Percentiles rank a stretch among this genome's conserved stretches.
Evolutionary conservation across 2,797 vertebrate genomes (phyloP).

Genomic region (Macrochelys suwanniensis): DNA sequence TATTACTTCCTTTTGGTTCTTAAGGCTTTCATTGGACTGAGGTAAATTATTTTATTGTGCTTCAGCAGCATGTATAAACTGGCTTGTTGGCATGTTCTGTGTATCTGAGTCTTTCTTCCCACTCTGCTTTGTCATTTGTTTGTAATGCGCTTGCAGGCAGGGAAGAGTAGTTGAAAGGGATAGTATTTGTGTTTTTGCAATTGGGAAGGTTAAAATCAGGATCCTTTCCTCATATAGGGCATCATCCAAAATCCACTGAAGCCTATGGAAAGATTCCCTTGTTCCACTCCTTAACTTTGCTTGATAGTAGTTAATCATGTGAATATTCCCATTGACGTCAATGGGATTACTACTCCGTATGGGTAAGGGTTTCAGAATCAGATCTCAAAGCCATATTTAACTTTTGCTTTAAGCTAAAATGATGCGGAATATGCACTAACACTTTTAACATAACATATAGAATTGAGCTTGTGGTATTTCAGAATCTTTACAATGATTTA

Average conservation of each 20-base stretch:
- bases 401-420: constrained; percentile 35
- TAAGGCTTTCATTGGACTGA: constrained; percentile 45
- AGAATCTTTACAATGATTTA: not conserved
- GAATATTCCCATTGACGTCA: not conserved
- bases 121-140: constrained; percentile 70
- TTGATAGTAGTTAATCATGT: not conserved
- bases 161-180: constrained; percentile 73
- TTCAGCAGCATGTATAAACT: constrained; percentile 81
- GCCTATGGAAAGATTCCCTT: constrained; percentile 39
- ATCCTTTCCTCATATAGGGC: constrained; percentile 55
- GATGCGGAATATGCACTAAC: not conserved
- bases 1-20: constrained; percentile 53
- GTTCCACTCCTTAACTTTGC: not conserved
- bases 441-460: not conserved
- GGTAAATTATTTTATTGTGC: constrained; percentile 58
- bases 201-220: constrained; percentile 64
- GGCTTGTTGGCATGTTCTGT: constrained; percentile 65
- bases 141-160: constrained; percentile 66
- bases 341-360: not conserved
- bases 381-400: not conserved
- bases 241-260: constrained; percentile 33
- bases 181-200: constrained; percentile 70
- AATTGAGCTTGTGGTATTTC: fast-evolving
- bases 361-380: constrained; percentile 2
- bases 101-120: constrained; percentile 74